Conservation (phyloP, 2,888 invertebrate genomes). For the Morpho achilles region DNA sequence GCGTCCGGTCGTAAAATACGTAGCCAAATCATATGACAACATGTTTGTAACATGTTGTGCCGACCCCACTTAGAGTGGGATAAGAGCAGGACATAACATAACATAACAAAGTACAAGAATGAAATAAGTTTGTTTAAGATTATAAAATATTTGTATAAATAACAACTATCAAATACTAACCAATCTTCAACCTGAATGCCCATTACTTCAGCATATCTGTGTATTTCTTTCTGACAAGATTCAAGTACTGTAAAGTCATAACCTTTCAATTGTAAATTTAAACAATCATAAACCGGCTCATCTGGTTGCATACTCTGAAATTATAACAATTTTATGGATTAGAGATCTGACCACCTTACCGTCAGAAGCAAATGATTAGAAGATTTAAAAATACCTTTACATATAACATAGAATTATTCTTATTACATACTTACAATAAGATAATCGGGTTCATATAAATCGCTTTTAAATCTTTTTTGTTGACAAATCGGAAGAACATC, state of each 20-base stretch:
- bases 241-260: slow-evolving; percentile 91
- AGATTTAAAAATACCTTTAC: neutral
- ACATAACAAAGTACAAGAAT: too few species aligned
- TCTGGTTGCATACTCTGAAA: slow-evolving; percentile 82
- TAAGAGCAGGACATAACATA: too few species aligned
- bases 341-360: neutral
- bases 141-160: too few species aligned
- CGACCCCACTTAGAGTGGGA: too few species aligned
- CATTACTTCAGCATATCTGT: slow-evolving; percentile 84
- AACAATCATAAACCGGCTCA: slow-evolving; percentile 84
- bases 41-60: too few species aligned
- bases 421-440: slow-evolving; percentile 78
- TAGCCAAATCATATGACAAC: too few species aligned
- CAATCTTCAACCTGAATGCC: slow-evolving; percentile 87
- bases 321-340: slow-evolving; percentile 22
- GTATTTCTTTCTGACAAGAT: slow-evolving; percentile 87
- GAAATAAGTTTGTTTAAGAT: too few species aligned
- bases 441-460: slow-evolving; percentile 86
- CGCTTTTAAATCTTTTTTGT: slow-evolving; percentile 50
- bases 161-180: slow-evolving; percentile 47
- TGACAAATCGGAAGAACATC: slow-evolving; percentile 30
- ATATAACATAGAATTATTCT: neutral
- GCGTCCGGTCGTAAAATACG: too few species aligned
- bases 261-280: slow-evolving; percentile 90
- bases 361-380: neutral